Base-by-base conservation (phyloP, 2,888 invertebrate genomes). In the Dynastes tityus region DNA sequence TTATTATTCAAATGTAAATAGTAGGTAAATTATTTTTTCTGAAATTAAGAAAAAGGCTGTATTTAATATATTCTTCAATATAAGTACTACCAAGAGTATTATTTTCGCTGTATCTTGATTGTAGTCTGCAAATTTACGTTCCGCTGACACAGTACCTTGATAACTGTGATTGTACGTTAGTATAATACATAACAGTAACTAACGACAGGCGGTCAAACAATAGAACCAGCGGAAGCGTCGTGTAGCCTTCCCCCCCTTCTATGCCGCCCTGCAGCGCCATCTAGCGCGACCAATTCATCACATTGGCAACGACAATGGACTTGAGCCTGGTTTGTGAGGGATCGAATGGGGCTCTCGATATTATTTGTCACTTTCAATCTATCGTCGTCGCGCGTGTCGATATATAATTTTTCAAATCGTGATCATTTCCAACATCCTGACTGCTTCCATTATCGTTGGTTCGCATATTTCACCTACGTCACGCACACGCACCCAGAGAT, bases 381-480 rank as follows among this genome's bases (percentile, higher is more conserved):
- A 5, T 13, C 55, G 16, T 55, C 55, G 22, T n/a, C 5, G 22
- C 22, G 6, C 22, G 22, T n/a, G 6, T 55, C 55, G 55, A 6
- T 6, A 55, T 55, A 55, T 55, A 55, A 55, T 55, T 55, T 55
- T n/a, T 55, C 55, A 55, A 55, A 11, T 45, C 45, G 45, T 45
- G 9, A 45, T 45, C 45, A 5, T 45, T 9, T 55, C 11, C 55
- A 11, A 13, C n/a, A 13, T 16, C 55, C 16, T 55, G 55, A 55
- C 55, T 55, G n/a, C 55, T 22, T 55, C 55, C 55, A 55, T 55
- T 55, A 55, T 16, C 55, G 55, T n/a, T 22, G 55, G 55, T 22
- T 55, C 45, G 45, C 45, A 45, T 45, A 8, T 45, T 45, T 11
- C 45, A 45, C 11, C 45, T 45, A 45, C 45, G 11, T 8, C 11